Evolutionary conservation across 2,797 vertebrate species (phyloP), one percentile per base, ranked within the genome.

Genomic region (Odontamblyopus rebecca): DNA sequence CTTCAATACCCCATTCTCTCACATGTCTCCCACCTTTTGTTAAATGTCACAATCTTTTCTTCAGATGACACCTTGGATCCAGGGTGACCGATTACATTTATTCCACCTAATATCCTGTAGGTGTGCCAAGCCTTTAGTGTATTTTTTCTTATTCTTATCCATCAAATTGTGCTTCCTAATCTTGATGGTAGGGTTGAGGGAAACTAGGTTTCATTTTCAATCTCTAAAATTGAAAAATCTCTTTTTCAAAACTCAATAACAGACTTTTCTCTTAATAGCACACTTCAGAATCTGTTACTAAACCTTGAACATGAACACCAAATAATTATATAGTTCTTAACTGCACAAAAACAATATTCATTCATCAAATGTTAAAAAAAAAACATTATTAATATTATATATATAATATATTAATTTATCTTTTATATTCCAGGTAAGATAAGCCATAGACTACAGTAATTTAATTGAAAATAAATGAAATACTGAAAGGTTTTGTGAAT

Each of bases 81-180:
- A 70, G 35, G 23, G n/a, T 69, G 15, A 59, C 66, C 32, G 6
- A 59, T 48, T 63, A 68, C 11, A 68, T 53, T 67, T 23, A 64
- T 50, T 23, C 44, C 41, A 54, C 12, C 65, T 68, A 30, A 74
- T 62, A 59, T 38, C 12, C 26, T 23, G 18, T n/a, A 30, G 69
- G 5, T 54, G 30, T 35, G 11, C 38, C 69, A 6, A 15, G 19
- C 4, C 19, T 54, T 29, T n/a, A 15, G 53, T 30, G 27, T 1
- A 35, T 67, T 53, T 67, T 53, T 56, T 54, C 50, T 54, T 67
- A 6, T 53, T 32, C 29, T 23, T 23, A 35, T 35, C 53, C 51
- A 68, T 68, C 66, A 38, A 23, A 53, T 6, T 23, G 12, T 54
- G 30, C 11, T 12, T 35, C 19, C 19, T 35, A 3, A 4, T 48